Conservation (phyloP, 2,113 vertebrate genomes). For the Pelusios castaneus region DNA sequence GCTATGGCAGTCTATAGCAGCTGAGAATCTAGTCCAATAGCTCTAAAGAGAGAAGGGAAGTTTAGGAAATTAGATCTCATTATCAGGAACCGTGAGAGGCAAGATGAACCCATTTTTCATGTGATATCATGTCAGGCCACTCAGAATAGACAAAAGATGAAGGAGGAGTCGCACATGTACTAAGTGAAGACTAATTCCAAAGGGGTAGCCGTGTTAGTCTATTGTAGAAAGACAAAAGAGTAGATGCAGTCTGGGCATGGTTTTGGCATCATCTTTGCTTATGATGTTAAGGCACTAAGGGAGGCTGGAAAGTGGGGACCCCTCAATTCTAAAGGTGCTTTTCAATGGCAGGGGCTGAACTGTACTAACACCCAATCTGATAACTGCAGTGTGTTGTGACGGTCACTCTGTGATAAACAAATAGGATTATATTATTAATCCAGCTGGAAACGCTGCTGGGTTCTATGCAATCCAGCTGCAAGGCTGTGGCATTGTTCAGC, state of each 20-base stretch:
- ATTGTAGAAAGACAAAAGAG: no score
- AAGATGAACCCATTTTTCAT: not conserved
- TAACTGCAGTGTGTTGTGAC: not conserved
- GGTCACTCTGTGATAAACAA: not conserved
- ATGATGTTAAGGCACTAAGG: not conserved
- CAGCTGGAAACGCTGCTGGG: not conserved
- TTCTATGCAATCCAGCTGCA: not conserved
- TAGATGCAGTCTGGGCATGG: rapidly evolving
- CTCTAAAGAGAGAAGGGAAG: not conserved
- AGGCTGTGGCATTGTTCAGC: not conserved
- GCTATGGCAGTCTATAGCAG: not conserved
- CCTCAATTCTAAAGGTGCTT: no score
- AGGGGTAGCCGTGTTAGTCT: no score
- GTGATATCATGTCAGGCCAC: not conserved
- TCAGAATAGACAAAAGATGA: not conserved
- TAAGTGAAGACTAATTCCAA: no score
- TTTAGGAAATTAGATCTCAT: not conserved
- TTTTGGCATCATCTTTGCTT: not conserved
- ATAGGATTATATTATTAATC: not conserved
- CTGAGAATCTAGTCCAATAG: not conserved
- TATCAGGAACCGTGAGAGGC: not conserved
- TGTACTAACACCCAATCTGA: not conserved
- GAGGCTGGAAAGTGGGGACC: rapidly evolving
- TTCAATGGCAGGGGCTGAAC: not conserved
- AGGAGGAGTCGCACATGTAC: not conserved